Evolutionary conservation across 2,797 vertebrate species (phyloP).

Genomic region (Saxicola maurus): DNA sequence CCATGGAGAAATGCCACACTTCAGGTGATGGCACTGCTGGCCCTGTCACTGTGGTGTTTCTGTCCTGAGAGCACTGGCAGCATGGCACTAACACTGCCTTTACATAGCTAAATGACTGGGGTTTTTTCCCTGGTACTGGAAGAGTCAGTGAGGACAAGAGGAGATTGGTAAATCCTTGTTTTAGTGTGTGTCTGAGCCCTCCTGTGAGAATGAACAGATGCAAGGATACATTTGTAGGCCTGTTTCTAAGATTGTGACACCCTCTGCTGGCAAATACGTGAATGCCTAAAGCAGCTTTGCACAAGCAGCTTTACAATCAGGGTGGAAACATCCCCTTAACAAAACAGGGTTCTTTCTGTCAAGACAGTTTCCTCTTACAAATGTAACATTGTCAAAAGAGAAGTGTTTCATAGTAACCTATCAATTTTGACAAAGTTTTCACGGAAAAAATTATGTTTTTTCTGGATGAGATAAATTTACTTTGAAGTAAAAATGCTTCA

Average conservation of each 20-base stretch:
- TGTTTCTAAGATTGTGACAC: conserved; percentile 44
- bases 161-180: not conserved
- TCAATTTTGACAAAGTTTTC: not conserved
- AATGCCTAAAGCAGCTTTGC: not conserved
- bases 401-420: not conserved
- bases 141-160: not conserved
- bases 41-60: fast-evolving
- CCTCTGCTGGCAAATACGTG: conserved; percentile 52
- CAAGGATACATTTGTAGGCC: not conserved
- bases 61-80: not conserved
- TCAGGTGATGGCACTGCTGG: not conserved
- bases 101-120: not conserved
- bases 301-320: not conserved
- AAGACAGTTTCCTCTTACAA: not conserved
- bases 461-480: conserved; percentile 1
- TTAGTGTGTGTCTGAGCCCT: not conserved
- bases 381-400: not conserved
- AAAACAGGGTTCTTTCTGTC: not conserved
- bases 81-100: not conserved
- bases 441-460: not conserved
- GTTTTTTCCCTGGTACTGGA: fast-evolving
- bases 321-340: not conserved
- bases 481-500: conserved; percentile 26
- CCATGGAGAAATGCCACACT: not conserved
- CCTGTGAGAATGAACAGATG: not conserved